Percentiles rank a stretch among this genome's conserved stretches.
Evolutionary conservation across 1,140 invertebrate species (phyloP).

Genomic region (Leptopilina boulardi): DNA sequence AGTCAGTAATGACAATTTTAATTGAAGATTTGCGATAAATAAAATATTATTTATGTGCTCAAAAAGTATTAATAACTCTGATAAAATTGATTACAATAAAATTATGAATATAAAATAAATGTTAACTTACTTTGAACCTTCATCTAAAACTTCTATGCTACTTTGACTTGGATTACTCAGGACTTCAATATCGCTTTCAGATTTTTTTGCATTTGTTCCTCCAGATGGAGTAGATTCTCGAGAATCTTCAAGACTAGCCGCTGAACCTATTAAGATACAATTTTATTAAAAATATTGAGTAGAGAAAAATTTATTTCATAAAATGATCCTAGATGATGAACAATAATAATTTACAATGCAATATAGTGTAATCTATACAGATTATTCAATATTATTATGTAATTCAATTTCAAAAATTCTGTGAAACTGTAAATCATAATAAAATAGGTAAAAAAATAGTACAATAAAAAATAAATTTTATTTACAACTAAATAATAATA

Average conservation of each 20-base stretch:
- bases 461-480: no score
- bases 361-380: no score
- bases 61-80: background rate
- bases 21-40: no score
- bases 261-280: slow-evolving; percentile 64
- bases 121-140: slow-evolving; percentile 68
- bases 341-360: background rate
- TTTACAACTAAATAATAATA: no score
- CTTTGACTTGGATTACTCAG: slow-evolving; percentile 82
- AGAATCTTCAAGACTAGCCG: slow-evolving; percentile 73
- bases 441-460: no score
- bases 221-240: slow-evolving; percentile 73
- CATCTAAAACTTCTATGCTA: slow-evolving; percentile 80
- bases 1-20: no score
- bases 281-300: background rate
- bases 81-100: background rate
- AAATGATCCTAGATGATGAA: background rate
- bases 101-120: background rate
- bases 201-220: slow-evolving; percentile 71
- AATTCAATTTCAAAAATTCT: no score
- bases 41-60: no score
- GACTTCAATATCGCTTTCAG: slow-evolving; percentile 80
- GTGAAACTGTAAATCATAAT: no score
- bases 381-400: no score
- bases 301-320: background rate